A percentile compares a stretch with the other conserved stretches of the same genome.
Conservation (phyloP, 2,888 invertebrate genomes). For the Tachina fera region DNA sequence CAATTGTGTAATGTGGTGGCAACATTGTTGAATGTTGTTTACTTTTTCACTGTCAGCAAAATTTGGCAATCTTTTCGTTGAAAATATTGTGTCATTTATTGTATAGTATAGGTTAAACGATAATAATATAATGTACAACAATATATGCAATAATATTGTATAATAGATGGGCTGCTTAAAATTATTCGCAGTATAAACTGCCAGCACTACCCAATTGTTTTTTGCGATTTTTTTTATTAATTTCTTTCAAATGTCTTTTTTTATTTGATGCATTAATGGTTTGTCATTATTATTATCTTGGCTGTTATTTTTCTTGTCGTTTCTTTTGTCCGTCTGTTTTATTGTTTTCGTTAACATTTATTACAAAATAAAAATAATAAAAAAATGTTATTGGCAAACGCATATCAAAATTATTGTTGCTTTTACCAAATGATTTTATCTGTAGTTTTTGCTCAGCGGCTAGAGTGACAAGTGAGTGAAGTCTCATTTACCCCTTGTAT, state of each 20-base stretch:
- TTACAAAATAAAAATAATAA: neutral
- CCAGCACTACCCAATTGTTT: neutral
- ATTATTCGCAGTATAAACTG: neutral
- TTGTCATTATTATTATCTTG: slow-evolving; percentile 24
- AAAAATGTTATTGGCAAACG: slow-evolving; percentile 35
- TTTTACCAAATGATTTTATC: neutral
- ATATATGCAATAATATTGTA: too few species aligned
- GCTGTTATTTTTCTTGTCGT: slow-evolving; percentile 3
- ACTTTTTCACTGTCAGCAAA: too few species aligned
- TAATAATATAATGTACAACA: too few species aligned
- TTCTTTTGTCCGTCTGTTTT: neutral
- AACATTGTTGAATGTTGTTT: too few species aligned
- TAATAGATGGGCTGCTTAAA: too few species aligned
- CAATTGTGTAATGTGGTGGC: too few species aligned
- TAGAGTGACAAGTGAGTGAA: too few species aligned
- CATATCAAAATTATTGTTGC: slow-evolving; percentile 27
- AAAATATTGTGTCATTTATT: too few species aligned
- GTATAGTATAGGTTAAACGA: too few species aligned
- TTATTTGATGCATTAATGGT: slow-evolving; percentile 15
- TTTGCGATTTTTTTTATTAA: too few species aligned
- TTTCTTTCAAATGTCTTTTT: slow-evolving; percentile 5
- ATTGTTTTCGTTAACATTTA: slow-evolving; percentile 20
- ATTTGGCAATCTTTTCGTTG: too few species aligned
- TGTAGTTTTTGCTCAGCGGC: neutral
- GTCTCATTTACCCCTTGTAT: neutral